Evolutionary conservation across 2,797 vertebrate genomes (phyloP).

Genomic region (Pangasius larnaudii): DNA sequence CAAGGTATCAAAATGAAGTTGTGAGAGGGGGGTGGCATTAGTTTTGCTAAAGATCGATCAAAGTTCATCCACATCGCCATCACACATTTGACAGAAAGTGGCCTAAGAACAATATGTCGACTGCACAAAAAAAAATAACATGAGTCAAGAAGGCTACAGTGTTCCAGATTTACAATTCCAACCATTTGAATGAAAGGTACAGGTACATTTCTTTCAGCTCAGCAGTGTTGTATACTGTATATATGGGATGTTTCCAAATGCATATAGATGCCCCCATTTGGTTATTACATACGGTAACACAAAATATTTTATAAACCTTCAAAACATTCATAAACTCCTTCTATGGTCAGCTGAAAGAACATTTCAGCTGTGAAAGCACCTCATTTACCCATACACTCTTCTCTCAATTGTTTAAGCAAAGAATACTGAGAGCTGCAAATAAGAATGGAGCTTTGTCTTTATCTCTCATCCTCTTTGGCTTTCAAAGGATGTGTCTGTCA

Average conservation of each 20-base stretch:
- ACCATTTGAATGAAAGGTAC: neutral
- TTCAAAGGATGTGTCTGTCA: constrained; percentile 71
- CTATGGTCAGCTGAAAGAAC: constrained; percentile 38
- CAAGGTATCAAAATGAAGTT: neutral
- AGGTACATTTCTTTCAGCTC: neutral
- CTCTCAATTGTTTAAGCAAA: constrained; percentile 53
- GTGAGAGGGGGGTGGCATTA: neutral
- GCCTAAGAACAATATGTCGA: neutral
- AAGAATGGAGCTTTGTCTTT: constrained; percentile 56
- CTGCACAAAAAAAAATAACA: neutral
- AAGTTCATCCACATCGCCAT: neutral
- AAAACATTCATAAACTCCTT: constrained; percentile 9
- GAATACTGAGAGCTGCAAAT: constrained; percentile 40
- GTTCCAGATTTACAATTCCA: neutral
- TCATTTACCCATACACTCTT: constrained; percentile 46
- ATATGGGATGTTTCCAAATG: neutral
- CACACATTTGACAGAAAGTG: neutral
- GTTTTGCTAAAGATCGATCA: neutral
- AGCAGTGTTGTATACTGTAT: neutral
- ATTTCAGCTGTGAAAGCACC: constrained; percentile 39
- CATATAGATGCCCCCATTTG: neutral
- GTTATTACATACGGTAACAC: neutral
- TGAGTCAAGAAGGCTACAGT: neutral
- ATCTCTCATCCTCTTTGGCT: constrained; percentile 52
- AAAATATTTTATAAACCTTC: neutral